Evolutionary conservation across 1,140 invertebrate genomes (phyloP), one percentile per base, ranked within the genome.

Genomic region (Druon quercuslanigerum): DNA sequence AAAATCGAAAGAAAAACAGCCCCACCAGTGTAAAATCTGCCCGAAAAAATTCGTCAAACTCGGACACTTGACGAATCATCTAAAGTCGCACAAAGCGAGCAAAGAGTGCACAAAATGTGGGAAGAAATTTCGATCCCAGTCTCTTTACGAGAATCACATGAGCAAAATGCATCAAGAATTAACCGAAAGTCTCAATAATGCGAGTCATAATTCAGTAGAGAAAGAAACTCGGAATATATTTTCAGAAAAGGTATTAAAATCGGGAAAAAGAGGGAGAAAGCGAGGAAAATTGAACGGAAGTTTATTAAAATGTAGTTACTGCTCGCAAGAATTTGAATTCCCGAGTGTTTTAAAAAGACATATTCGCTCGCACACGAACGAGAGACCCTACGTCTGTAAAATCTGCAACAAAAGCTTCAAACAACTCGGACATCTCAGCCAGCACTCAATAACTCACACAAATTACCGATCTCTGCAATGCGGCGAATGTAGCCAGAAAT

Each of bases 351-450:
- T 97, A 25, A 94, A 94, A 76, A 92, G 95, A 3, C 96, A 97
- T 83, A 93, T 95, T 83, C 92, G 95, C 51, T 95, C 94, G 20
- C 96, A 97, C 85, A 96, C 93, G 0, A 94, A 94, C 46, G 93
- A 94, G 79, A 84, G 94, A 46, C 94, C 94, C 0, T 78, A 78
- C 51, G 51, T 51, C 9, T 78, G 77, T 40, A 20, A 78, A 71
- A 52, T 78, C n/a, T 78, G 77, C 66, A 71, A 51, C 7, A 78
- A 92, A 19, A 92, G 92, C 33, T 93, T 93, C 81, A 92, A 92
- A 70, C 92, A 93, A 77, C 88, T 90, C 2, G 91, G 91, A 1
- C 92, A 93, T 73, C 84, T 93, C 5, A 92, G 91, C 25, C 92
- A 92, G 20, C 93, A 93, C 80, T 89, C 92, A 78, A 81, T 92